A percentile compares a stretch with the other conserved stretches of the same genome.
phyloP scores from a whole-genome alignment of 2,888 invertebrate genomes.

The Stenchaetothrips biformis region DNA sequence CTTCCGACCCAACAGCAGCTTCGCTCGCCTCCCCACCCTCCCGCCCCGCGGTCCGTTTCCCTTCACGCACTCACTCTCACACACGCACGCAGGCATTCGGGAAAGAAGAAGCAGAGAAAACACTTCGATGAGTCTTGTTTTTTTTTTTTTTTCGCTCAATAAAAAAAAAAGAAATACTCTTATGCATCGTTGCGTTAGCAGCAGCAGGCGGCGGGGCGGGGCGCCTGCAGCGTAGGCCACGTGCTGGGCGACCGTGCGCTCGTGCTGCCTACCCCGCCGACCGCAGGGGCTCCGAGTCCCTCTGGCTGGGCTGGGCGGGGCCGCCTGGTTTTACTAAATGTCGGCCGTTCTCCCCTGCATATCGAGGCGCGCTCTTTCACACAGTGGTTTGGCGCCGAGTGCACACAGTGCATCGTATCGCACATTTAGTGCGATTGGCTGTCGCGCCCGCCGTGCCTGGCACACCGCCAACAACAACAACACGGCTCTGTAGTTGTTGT shows the following conservation, averaged over 20 bases:
- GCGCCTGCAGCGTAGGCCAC: background rate
- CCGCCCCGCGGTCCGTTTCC: background rate
- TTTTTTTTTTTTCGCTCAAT: no score
- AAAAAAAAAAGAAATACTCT: no score
- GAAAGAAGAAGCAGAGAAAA: no score
- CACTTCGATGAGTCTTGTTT: no score
- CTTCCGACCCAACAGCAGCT: background rate
- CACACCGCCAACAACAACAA: no score
- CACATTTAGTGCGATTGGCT: no score
- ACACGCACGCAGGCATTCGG: no score
- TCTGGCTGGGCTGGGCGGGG: background rate
- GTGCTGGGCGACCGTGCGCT: background rate
- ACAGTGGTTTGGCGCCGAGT: background rate
- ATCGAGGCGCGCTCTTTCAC: no score
- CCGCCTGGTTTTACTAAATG: background rate
- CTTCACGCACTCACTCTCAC: background rate
- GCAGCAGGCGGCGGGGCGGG: background rate
- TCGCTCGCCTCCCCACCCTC: background rate
- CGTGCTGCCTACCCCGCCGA: slow-evolving; percentile 2
- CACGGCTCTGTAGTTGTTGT: no score
- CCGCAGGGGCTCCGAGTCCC: background rate
- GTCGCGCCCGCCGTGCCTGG: no score
- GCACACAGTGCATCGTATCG: background rate
- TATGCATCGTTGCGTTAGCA: background rate
- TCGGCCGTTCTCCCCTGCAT: no score